Evolutionary conservation across 2,113 vertebrate species (phyloP).

Genomic region (Diadophis punctatus): DNA sequence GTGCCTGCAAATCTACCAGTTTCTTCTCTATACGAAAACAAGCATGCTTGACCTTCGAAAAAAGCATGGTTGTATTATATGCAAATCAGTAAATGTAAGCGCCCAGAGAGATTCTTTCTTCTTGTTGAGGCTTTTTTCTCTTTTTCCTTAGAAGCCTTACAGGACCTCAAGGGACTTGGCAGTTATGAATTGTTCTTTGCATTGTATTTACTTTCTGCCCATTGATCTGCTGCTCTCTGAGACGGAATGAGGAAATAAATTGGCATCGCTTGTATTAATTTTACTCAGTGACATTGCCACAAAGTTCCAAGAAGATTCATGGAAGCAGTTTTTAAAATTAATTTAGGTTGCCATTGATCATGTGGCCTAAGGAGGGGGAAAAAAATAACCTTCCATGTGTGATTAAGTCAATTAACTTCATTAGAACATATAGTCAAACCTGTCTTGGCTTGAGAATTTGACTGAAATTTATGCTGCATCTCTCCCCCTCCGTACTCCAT

Average conservation of each 20-base stretch:
- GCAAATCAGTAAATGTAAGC: not conserved
- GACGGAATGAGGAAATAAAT: not conserved
- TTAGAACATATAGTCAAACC: not conserved
- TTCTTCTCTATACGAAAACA: not conserved
- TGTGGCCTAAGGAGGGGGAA: not conserved
- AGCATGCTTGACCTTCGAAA: not conserved
- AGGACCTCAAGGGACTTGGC: not conserved
- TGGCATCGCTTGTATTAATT: not conserved
- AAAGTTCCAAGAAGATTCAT: not conserved
- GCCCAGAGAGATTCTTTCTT: not conserved
- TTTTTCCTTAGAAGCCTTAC: not conserved
- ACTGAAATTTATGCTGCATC: not conserved
- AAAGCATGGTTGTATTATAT: not conserved
- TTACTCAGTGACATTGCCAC: not conserved
- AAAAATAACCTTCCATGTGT: not conserved
- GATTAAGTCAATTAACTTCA: constrained; percentile 12
- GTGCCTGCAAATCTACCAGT: not conserved
- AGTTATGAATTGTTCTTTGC: not conserved
- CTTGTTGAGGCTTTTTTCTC: not conserved
- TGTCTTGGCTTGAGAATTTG: not conserved
- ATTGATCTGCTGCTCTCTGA: not conserved
- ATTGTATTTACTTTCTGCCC: not conserved
- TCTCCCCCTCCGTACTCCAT: not conserved
- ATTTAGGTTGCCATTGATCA: constrained; percentile 5
- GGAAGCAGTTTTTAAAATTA: constrained; percentile 6